Evolutionary conservation across 2,888 invertebrate species (phyloP), one percentile per base, ranked within the genome.

Genomic region (Mystacides longicornis): DNA sequence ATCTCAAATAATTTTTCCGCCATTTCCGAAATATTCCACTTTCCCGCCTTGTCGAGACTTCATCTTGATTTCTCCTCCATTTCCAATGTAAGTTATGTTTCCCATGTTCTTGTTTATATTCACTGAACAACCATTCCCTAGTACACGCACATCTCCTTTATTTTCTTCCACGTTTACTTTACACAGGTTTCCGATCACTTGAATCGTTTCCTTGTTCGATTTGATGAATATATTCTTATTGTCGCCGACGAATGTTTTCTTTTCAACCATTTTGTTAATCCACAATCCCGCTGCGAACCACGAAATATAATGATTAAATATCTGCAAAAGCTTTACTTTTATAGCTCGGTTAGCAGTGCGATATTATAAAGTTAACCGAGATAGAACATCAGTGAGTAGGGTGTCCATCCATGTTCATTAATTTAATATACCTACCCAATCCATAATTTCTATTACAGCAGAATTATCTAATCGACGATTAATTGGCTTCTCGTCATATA

Each of bases 51-150:
- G 21, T 20, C 56, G 52, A 37, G 52, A 48, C 11, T 49, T 23
- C 22, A 56, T 31, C 11, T 52, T 45, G 5, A 56, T 52, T 20
- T 21, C 43, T 45, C 56, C 56, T 19, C 49, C 45, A 20, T 56
- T 52, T 9, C 56, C 56, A 16, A 56, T 47, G 45, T 56, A 56
- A 7, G 46, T 56, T 43, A 56, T 52, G 14, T 49, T 48, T 19
- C 56, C 56, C 48, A 52, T 51, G 46, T 56, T 56, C 31, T 49
- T 52, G 33, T 31, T 46, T 18, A 52, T 51, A 42, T 52, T 42
- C 16, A 56, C 52, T 37, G 49, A 45, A 5, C 56, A 47, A n/a
- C 52, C 52, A 23, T 56, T 52, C n/a, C 56, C 56, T 2, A 56
- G 33, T 7, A 56, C 11, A 16, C 49, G 49, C 4, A 52, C 31